A percentile compares a stretch with the other conserved stretches of the same genome.
These are phyloP conservation scores for Romanogobio albipinnatus DNA, from an alignment of 2,113 vertebrate species.

Conservation along the genomic window DNA sequence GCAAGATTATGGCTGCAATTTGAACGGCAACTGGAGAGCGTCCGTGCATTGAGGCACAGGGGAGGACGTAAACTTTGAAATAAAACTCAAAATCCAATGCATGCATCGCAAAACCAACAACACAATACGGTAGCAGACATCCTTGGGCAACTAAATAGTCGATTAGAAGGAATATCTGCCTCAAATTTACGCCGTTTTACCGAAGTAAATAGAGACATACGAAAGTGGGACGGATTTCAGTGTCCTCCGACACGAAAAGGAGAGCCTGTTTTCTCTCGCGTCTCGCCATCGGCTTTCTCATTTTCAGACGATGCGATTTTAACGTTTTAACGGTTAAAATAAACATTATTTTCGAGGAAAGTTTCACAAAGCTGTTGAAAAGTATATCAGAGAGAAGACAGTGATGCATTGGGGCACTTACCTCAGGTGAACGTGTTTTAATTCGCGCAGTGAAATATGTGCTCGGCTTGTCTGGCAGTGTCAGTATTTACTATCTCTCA, in stretches of 20 bases:
- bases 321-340: slow-evolving; percentile 57
- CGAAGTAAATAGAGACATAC: slow-evolving; percentile 54
- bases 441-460: slow-evolving; percentile 64
- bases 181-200: slow-evolving; percentile 45
- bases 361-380: slow-evolving; percentile 43
- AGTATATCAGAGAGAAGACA: slow-evolving; percentile 6
- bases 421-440: slow-evolving; percentile 63
- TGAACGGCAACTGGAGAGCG: slow-evolving; percentile 63
- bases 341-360: slow-evolving; percentile 46
- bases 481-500: slow-evolving; percentile 82
- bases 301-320: slow-evolving; percentile 65
- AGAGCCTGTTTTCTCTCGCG: slow-evolving; percentile 63
- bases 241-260: slow-evolving; percentile 61
- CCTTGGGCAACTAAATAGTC: slow-evolving; percentile 42
- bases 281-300: slow-evolving; percentile 62
- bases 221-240: slow-evolving; percentile 68
- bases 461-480: slow-evolving; percentile 73
- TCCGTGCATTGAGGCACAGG: slow-evolving; percentile 51
- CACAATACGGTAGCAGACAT: slow-evolving; percentile 48
- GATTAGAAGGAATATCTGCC: background rate
- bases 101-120: slow-evolving; percentile 13
- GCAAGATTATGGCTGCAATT: slow-evolving; percentile 80
- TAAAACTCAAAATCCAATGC: slow-evolving; percentile 52
- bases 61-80: slow-evolving; percentile 65
- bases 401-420: slow-evolving; percentile 59